A percentile compares a stretch with the other conserved stretches of the same genome.
Evolutionary conservation across 2,797 vertebrate species (phyloP).

Genomic region (Cygnus olor): DNA sequence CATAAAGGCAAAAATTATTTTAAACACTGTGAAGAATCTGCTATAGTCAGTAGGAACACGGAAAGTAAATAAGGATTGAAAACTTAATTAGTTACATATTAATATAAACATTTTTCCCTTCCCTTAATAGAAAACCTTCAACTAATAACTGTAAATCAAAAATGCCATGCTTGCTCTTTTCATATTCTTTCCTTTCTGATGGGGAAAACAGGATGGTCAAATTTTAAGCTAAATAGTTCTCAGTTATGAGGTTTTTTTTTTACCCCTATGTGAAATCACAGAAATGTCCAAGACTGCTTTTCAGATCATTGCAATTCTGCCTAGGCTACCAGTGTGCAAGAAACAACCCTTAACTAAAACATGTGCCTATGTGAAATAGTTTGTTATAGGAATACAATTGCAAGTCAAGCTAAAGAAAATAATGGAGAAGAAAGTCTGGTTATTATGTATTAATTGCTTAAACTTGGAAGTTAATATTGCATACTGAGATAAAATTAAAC

Average conservation of each 20-base stretch:
- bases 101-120: background rate
- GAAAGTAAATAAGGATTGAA: background rate
- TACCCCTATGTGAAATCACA: background rate
- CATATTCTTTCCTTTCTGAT: background rate
- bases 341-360: background rate
- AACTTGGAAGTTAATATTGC: background rate
- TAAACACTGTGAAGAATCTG: background rate
- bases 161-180: background rate
- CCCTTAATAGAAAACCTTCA: background rate
- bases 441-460: background rate
- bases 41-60: background rate
- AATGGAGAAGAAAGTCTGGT: background rate
- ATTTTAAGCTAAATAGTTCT: background rate
- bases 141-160: background rate
- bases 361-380: background rate
- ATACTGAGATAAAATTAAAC: background rate
- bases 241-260: background rate
- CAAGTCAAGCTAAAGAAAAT: background rate
- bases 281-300: background rate
- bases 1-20: background rate
- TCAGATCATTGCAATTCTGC: background rate
- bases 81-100: background rate
- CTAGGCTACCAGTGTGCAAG: background rate
- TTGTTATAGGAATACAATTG: background rate
- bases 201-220: background rate